Conservation (phyloP, 2,113 vertebrate species). For the Struthidea cinerea region DNA sequence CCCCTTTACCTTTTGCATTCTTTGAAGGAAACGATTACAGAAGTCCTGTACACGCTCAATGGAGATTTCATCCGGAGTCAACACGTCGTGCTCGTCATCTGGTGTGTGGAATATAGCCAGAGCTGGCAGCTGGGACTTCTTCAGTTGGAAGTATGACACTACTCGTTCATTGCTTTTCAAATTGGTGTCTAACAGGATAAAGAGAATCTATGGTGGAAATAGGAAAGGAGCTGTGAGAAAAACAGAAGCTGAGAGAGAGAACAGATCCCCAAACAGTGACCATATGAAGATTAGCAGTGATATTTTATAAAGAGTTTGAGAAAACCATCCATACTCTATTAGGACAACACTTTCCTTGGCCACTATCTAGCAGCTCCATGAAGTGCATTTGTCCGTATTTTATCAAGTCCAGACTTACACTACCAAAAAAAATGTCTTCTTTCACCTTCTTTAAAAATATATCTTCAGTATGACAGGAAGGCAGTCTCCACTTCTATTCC, state of each 20-base stretch:
- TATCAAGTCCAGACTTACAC: neutral
- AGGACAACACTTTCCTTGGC: neutral
- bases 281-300: neutral
- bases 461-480: neutral
- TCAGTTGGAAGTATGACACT: constrained; percentile 82
- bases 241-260: neutral
- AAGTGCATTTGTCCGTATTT: neutral
- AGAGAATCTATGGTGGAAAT: constrained; percentile 81
- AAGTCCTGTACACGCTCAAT: constrained; percentile 74
- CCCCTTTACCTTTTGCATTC: constrained; percentile 49
- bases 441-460: neutral
- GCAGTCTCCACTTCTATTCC: neutral
- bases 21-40: constrained; percentile 77
- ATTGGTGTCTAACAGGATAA: constrained; percentile 82
- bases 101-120: constrained; percentile 78
- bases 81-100: constrained; percentile 79
- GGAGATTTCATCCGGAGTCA: constrained; percentile 73
- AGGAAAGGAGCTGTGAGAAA: neutral
- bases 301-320: neutral
- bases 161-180: constrained; percentile 72
- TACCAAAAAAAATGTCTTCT: neutral
- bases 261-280: neutral
- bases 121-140: constrained; percentile 81
- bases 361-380: neutral
- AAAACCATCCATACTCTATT: neutral